Conservation (phyloP, 2,797 vertebrate genomes). For the Mus spretus region DNA sequence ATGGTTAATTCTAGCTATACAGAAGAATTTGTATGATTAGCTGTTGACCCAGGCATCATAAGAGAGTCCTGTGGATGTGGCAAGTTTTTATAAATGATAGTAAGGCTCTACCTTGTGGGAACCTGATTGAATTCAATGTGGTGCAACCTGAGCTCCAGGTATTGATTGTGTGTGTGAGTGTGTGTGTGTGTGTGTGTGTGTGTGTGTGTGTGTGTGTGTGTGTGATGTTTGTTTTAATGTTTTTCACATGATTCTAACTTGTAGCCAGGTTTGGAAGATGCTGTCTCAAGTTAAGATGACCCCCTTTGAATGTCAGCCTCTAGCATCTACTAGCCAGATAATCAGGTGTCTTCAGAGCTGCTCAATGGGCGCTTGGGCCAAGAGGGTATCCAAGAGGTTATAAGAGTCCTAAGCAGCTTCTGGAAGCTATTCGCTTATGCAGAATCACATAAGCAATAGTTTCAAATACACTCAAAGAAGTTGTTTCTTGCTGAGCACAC, state of each 20-base stretch:
- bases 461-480: slow-evolving; percentile 15
- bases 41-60: neutral
- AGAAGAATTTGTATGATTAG: slow-evolving; percentile 34
- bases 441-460: neutral
- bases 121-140: neutral
- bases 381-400: neutral
- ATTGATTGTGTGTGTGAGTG: neutral
- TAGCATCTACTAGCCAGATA: neutral
- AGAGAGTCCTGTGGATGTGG: neutral
- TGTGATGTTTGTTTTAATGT: neutral
- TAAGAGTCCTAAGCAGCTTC: neutral
- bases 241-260: slow-evolving; percentile 18
- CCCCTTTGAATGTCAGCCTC: neutral
- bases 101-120: neutral
- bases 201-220: neutral
- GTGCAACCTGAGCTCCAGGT: neutral
- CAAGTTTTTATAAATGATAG: neutral
- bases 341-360: neutral
- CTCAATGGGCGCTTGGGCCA: neutral
- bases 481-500: slow-evolving; percentile 2
- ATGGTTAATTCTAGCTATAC: neutral
- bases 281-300: neutral
- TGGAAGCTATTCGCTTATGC: neutral
- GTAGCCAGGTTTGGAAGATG: neutral
- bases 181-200: neutral